Evolutionary conservation across 2,113 vertebrate genomes (phyloP).

Genomic region (Felis chaus): DNA sequence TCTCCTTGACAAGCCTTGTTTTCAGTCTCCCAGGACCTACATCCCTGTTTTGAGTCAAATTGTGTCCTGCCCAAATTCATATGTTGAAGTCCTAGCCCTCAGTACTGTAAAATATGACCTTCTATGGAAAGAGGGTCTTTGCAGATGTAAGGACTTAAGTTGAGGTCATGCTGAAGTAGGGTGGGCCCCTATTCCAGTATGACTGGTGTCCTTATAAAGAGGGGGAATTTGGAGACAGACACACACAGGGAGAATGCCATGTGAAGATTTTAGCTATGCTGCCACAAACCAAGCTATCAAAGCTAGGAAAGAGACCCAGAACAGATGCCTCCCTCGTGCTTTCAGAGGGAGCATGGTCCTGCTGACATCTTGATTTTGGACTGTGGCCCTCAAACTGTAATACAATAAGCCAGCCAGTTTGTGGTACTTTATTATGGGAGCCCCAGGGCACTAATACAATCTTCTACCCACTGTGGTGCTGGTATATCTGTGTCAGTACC

Average conservation of each 20-base stretch:
- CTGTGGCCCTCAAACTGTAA: not conserved
- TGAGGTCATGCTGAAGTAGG: not conserved
- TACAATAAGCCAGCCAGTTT: not conserved
- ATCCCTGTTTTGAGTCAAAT: not conserved
- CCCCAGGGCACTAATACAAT: not conserved
- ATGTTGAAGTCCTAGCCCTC: not conserved
- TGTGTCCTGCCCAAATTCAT: not conserved
- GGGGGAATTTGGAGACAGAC: not conserved
- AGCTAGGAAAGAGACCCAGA: not conserved
- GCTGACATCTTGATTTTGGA: not conserved
- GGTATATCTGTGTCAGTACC: not conserved
- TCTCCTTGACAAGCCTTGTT: not conserved
- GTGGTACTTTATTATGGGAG: not conserved
- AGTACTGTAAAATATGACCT: not conserved
- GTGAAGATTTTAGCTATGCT: not conserved
- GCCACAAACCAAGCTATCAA: not conserved
- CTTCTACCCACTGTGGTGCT: not conserved
- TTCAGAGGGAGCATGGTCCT: not conserved
- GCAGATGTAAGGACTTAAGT: not conserved
- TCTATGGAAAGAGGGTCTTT: not conserved
- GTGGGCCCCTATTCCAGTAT: not conserved
- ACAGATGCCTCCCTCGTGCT: not conserved
- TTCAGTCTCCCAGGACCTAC: not conserved
- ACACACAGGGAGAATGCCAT: not conserved
- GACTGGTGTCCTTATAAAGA: not conserved